Conservation (phyloP, 1,140 invertebrate species). For the Asobara japonica region DNA sequence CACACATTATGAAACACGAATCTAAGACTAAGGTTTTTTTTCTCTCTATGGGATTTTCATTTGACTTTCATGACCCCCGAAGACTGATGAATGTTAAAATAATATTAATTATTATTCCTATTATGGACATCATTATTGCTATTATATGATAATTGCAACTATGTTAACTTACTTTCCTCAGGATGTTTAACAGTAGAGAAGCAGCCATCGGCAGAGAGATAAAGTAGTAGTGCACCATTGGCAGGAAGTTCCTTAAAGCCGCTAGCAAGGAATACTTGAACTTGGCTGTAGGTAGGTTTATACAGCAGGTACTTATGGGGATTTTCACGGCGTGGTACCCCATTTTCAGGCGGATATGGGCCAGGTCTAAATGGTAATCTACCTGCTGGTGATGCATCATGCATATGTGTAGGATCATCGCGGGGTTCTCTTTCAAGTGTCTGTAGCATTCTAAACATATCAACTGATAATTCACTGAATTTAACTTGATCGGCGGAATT, state of each 20-base stretch:
- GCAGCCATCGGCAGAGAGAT: conserved; percentile 93
- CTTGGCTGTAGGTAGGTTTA: conserved; percentile 93
- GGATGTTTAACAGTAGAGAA: conserved; percentile 88
- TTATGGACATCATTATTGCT: conserved; percentile 2
- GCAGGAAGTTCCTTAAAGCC: conserved; percentile 93
- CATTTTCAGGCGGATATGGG: conserved; percentile 77
- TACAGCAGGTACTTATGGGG: conserved; percentile 97
- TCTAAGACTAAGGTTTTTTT: too few relatives aligned
- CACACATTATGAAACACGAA: too few relatives aligned
- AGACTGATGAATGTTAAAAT: too few relatives aligned
- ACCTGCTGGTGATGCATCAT: conserved; percentile 87
- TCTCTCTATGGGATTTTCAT: too few relatives aligned
- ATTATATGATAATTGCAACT: too few relatives aligned
- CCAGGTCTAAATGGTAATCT: conserved; percentile 74
- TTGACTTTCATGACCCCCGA: too few relatives aligned
- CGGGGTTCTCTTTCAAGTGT: conserved; percentile 92
- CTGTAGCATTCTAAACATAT: conserved; percentile 98
- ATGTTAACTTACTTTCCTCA: conserved; percentile 82
- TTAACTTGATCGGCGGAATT: conserved; percentile 96
- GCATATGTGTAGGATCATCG: conserved; percentile 83
- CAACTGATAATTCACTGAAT: conserved; percentile 96
- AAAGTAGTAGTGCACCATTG: conserved; percentile 90
- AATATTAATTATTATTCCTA: not conserved
- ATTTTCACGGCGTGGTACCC: conserved; percentile 83
- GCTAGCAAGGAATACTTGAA: conserved; percentile 92